phyloP scores from a whole-genome alignment of 2,797 vertebrate genomes.

The Aeoliscus strigatus region DNA sequence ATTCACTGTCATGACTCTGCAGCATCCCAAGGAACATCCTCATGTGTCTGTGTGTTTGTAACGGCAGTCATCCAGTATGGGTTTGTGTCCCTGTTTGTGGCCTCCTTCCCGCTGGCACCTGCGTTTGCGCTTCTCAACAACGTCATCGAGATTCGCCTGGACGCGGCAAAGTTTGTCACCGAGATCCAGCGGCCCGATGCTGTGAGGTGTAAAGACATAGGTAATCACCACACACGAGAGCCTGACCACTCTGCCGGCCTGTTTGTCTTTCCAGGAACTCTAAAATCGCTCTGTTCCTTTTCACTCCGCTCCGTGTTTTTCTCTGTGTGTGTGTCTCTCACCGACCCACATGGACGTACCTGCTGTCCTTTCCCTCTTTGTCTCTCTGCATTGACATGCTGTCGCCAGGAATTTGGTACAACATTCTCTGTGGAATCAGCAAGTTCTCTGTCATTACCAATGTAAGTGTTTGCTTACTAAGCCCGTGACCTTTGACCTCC shows the following conservation, averaged over 20 bases:
- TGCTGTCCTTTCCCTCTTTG: conserved; percentile 17
- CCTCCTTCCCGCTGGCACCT: conserved; percentile 93
- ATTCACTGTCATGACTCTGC: too few species aligned
- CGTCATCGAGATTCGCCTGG: conserved; percentile 92
- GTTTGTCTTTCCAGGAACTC: conserved; percentile 19
- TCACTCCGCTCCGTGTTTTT: conserved; percentile 8
- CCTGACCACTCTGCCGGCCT: conserved; percentile 8
- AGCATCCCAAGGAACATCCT: too few species aligned
- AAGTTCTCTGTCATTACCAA: conserved; percentile 99
- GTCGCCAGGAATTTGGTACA: conserved; percentile 90
- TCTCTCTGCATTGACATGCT: conserved; percentile 40
- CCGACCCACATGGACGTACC: conserved; percentile 16
- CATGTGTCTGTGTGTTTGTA: conserved; percentile 22
- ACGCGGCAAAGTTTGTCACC: conserved; percentile 91
- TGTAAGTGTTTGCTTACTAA: conserved; percentile 78
- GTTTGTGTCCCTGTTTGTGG: conserved; percentile 95
- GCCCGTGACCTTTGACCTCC: conserved; percentile 5
- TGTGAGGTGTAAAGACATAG: conserved; percentile 91
- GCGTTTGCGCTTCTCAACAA: conserved; percentile 95
- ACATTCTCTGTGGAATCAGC: conserved; percentile 93
- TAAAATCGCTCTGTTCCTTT: conserved; percentile 35
- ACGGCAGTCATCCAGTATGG: conserved; percentile 92
- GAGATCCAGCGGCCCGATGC: conserved; percentile 89
- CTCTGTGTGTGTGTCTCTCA: conserved; percentile 11
- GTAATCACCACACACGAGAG: conserved; percentile 60